Conservation (phyloP, 2,797 vertebrate genomes). For the Siniperca scherzeri region DNA sequence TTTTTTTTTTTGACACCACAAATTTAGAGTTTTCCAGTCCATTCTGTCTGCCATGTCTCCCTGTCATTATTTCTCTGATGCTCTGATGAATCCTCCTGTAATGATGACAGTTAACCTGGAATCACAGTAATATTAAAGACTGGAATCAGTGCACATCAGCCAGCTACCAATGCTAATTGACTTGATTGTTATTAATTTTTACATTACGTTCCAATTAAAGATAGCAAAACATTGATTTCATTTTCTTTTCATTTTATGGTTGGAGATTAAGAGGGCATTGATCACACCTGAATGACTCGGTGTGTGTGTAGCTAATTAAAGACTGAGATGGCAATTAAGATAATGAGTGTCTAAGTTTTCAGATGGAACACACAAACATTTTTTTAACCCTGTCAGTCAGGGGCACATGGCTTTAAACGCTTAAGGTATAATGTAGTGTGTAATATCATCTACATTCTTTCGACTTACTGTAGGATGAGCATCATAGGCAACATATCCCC, state of each 20-base stretch:
- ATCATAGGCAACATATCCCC: neutral
- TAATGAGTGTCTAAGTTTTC: conserved; percentile 76
- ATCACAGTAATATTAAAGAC: conserved; percentile 65
- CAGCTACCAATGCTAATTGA: conserved; percentile 74
- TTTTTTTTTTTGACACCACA: conserved; percentile 10
- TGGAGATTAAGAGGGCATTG: conserved; percentile 79
- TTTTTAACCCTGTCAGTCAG: conserved; percentile 63
- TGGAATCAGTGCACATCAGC: conserved; percentile 68
- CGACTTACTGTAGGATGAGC: neutral
- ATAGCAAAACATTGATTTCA: conserved; percentile 84
- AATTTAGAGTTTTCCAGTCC: conserved; percentile 37
- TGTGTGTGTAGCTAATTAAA: conserved; percentile 80
- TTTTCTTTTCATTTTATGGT: conserved; percentile 79
- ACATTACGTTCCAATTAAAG: conserved; percentile 84
- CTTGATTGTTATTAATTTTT: conserved; percentile 85
- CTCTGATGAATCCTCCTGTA: conserved; percentile 64
- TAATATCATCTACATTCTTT: neutral
- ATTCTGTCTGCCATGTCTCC: conserved; percentile 49
- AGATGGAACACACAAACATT: conserved; percentile 62
- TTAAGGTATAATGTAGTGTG: neutral
- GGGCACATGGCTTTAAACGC: conserved; percentile 31
- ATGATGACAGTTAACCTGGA: conserved; percentile 78
- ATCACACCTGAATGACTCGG: conserved; percentile 82
- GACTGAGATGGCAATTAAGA: conserved; percentile 84
- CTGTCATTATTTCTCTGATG: conserved; percentile 58